Conservation (phyloP, 2,113 vertebrate genomes). For the Ochotona princeps region DNA sequence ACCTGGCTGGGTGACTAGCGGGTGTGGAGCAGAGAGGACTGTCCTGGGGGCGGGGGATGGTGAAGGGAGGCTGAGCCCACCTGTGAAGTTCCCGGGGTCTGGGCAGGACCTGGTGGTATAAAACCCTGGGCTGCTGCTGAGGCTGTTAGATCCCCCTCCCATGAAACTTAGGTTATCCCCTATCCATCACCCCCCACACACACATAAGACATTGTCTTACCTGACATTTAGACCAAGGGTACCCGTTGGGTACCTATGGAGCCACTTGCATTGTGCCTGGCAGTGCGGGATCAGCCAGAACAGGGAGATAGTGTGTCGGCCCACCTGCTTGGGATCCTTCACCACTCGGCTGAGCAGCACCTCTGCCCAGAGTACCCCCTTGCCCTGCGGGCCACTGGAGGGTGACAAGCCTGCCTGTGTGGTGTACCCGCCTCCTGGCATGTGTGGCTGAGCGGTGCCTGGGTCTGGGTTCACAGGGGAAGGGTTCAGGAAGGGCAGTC, state of each 20-base stretch:
- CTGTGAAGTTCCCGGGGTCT: too few species aligned
- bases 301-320: not conserved
- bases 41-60: too few species aligned
- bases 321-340: not conserved
- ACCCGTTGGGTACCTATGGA: accelerated
- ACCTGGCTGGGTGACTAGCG: too few species aligned
- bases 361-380: not conserved
- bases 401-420: not conserved
- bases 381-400: not conserved
- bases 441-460: not conserved
- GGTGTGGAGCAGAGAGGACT: too few species aligned
- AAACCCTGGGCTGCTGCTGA: too few species aligned
- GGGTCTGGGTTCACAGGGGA: not conserved
- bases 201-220: too few species aligned
- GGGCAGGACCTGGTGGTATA: too few species aligned
- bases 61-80: too few species aligned
- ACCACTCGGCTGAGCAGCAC: not conserved
- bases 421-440: not conserved
- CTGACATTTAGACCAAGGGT: not conserved
- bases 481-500: not conserved
- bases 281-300: not conserved
- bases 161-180: too few species aligned
- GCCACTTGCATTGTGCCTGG: not conserved
- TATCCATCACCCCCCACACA: too few species aligned
- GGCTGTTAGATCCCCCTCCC: too few species aligned